These are phyloP conservation scores for Hepsetus odoe DNA, from an alignment of 2,113 vertebrate genomes.

Conservation along the genomic window DNA sequence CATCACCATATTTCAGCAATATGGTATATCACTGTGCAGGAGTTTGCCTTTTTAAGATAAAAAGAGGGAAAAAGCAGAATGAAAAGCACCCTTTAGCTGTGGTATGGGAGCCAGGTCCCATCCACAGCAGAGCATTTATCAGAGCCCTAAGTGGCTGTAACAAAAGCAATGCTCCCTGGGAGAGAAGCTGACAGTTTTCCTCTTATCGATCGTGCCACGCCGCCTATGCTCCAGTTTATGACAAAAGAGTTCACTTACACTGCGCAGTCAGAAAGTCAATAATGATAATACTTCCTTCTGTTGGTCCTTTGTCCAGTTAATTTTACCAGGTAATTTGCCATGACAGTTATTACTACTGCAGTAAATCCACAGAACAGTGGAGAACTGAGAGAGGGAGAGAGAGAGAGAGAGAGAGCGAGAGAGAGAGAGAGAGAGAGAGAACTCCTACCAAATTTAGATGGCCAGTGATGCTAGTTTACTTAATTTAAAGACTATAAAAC, in stretches of 20 bases:
- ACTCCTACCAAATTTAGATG: constrained; percentile 83
- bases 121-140: constrained; percentile 74
- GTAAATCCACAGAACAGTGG: constrained; percentile 86
- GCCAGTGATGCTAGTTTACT: constrained; percentile 83
- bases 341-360: constrained; percentile 91
- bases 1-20: not conserved
- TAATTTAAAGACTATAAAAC: constrained; percentile 85
- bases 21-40: not conserved
- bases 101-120: constrained; percentile 49
- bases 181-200: constrained; percentile 81
- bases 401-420: constrained; percentile 41
- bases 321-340: constrained; percentile 82
- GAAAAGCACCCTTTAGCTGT: constrained; percentile 32
- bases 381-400: constrained; percentile 49
- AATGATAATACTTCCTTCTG: constrained; percentile 83
- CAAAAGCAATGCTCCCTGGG: constrained; percentile 80
- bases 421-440: constrained; percentile 74
- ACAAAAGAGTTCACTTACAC: constrained; percentile 84
- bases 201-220: constrained; percentile 77
- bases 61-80: constrained; percentile 30
- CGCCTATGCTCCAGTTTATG: constrained; percentile 82
- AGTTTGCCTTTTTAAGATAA: not conserved
- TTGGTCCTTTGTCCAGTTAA: constrained; percentile 82
- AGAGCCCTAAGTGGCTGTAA: constrained; percentile 78
- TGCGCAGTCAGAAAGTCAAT: constrained; percentile 85